These are phyloP conservation scores for Sericinus montela DNA, from an alignment of 2,888 invertebrate genomes.

Conservation along the genomic window DNA sequence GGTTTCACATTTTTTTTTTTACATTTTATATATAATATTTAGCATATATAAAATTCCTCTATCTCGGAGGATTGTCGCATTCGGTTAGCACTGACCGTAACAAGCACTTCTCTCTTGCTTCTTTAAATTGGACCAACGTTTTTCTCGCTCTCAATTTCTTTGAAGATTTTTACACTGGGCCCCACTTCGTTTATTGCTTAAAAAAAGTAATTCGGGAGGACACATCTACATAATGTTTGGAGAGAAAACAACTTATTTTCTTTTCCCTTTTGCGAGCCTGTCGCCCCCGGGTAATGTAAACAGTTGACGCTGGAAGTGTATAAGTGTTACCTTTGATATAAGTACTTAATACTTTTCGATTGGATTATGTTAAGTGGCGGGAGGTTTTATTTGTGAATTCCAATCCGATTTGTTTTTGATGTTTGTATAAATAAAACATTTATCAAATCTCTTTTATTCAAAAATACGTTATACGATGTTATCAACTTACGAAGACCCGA, in stretches of 20 bases:
- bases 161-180: conserved; percentile 64
- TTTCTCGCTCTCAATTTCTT: conserved; percentile 37
- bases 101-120: conserved; percentile 11
- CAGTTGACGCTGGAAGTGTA: conserved; percentile 33
- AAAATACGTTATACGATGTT: too few species aligned
- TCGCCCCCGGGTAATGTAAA: conserved; percentile 35
- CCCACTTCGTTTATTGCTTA: conserved; percentile 68
- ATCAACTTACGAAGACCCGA: too few species aligned
- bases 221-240: conserved; percentile 69
- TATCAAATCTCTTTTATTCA: too few species aligned
- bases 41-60: too few species aligned
- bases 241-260: conserved; percentile 62
- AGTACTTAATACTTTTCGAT: conserved; percentile 16
- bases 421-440: too few species aligned
- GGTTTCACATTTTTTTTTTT: too few species aligned
- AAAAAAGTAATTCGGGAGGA: conserved; percentile 70
- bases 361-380: conserved; percentile 14
- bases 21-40: too few species aligned
- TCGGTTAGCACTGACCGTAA: too few species aligned
- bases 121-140: conserved; percentile 22
- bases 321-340: conserved; percentile 21
- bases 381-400: conserved; percentile 3
- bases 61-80: too few species aligned
- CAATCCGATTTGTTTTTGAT: conserved; percentile 9
- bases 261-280: conserved; percentile 29